These are phyloP conservation scores for Tenodera sinensis DNA, from an alignment of 2,888 invertebrate genomes.

Conservation along the genomic window DNA sequence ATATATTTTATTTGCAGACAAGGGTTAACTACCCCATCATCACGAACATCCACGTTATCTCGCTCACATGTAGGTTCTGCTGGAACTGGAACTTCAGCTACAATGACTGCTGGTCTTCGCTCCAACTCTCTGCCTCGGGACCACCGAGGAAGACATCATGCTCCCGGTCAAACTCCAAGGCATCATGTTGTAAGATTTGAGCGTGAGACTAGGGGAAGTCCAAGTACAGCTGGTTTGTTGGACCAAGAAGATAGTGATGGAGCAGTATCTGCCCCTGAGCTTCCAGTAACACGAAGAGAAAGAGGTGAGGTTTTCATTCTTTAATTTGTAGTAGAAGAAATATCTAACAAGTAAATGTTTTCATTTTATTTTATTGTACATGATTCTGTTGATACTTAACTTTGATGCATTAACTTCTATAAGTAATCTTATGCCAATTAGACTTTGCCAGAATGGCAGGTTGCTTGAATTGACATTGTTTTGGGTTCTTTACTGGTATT, in stretches of 20 bases:
- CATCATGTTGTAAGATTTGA: conserved; percentile 40
- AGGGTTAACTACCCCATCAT: conserved; percentile 22
- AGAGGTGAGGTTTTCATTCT: conserved; percentile 49
- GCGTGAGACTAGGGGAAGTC: conserved; percentile 37
- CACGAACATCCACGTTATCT: conserved; percentile 26
- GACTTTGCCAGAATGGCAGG: no score
- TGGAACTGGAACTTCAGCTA: background rate
- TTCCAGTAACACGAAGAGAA: conserved; percentile 62
- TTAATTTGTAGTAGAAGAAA: background rate
- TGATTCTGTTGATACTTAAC: no score
- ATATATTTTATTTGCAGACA: conserved; percentile 15
- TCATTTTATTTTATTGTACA: no score
- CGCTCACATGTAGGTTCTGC: conserved; percentile 18
- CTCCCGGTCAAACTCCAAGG: conserved; percentile 19
- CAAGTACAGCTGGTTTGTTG: conserved; percentile 41
- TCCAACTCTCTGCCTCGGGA: conserved; percentile 44
- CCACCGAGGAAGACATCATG: conserved; percentile 27
- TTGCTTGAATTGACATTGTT: no score
- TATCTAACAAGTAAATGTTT: no score
- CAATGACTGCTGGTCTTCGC: conserved; percentile 18
- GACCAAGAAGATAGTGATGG: conserved; percentile 77
- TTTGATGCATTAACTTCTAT: no score
- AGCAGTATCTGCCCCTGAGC: conserved; percentile 76
- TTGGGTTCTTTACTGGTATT: no score
- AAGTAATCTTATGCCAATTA: no score